Percentiles rank a stretch among this genome's conserved stretches.
These are phyloP conservation scores for Corella eumyota DNA, from an alignment of 23 tunicate genomes.

Conservation along the genomic window DNA sequence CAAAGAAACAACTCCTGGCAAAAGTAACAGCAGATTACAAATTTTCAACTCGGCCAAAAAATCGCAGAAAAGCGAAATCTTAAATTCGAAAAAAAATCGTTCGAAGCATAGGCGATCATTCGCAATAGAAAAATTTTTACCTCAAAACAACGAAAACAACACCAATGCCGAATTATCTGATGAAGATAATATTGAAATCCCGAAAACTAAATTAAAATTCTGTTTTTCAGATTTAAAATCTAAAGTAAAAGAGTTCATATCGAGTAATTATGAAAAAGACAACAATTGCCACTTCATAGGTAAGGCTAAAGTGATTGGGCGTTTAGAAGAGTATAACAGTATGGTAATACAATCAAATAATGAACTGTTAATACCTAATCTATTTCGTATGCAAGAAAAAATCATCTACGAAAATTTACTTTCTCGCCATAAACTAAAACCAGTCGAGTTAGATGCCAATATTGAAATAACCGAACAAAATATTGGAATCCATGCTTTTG, in stretches of 20 bases:
- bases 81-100: neutral
- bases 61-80: neutral
- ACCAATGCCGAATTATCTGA: neutral
- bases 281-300: neutral
- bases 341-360: neutral
- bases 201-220: neutral
- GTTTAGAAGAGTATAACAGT: neutral
- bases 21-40: no score
- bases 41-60: no score
- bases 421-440: neutral
- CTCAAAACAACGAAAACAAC: neutral
- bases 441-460: neutral
- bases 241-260: neutral
- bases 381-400: constrained; percentile 15
- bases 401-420: constrained; percentile 7
- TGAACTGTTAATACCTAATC: constrained; percentile 3
- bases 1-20: no score
- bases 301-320: constrained; percentile 2
- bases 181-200: neutral
- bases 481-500: constrained; percentile 1
- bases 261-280: neutral
- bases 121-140: no score
- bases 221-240: neutral
- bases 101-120: no score
- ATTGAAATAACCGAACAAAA: neutral